Evolutionary conservation across 2,113 vertebrate species (phyloP), one percentile per base, ranked within the genome.

Genomic region (Peucedramus taeniatus): DNA sequence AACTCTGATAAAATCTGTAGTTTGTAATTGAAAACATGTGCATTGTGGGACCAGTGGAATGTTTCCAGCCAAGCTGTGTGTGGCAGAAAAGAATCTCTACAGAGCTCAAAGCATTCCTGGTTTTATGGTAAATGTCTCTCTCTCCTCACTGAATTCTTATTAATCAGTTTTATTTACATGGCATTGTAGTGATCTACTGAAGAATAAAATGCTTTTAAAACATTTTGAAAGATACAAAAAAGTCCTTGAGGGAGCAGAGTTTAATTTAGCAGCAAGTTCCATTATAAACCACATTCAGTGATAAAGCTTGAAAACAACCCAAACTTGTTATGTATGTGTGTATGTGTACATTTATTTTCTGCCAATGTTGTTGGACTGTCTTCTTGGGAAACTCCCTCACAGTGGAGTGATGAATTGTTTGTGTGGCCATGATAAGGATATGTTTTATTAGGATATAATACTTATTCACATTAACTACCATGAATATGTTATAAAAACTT

Each of bases 91-190:
- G 96, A 97, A 96, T 97, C 97, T 97, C 95, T 68, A 68, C 94
- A 87, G 91, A 97, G 96, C 94, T 96, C 97, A 94, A 96, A 97
- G 94, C 96, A 96, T 97, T 98, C 94, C 77, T 94, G 78, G 63
- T 96, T 98, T 98, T 97, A 98, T 94, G 92, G 93, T 87, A 87
- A 97, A 95, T 96, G 83, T 95, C 86, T 95, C 91, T 96, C 96
- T 91, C 94, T 95, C 96, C 97, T 96, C 95, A 86, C 80, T 96
- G 94, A 97, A 96, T 96, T 97, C 97, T 97, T 97, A 98, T 97
- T 98, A 97, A 97, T 97, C 96, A 96, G 80, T 94, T 97, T 97
- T 98, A 96, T 97, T 97, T 98, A 94, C 96, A 83, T 95, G 96
- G 95, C 45, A 2, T 97, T 97, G 96, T 94, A 96, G 94, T 78